Evolutionary conservation across 2,888 invertebrate species (phyloP).

Genomic region (Aporophyla lueneburgensis): DNA sequence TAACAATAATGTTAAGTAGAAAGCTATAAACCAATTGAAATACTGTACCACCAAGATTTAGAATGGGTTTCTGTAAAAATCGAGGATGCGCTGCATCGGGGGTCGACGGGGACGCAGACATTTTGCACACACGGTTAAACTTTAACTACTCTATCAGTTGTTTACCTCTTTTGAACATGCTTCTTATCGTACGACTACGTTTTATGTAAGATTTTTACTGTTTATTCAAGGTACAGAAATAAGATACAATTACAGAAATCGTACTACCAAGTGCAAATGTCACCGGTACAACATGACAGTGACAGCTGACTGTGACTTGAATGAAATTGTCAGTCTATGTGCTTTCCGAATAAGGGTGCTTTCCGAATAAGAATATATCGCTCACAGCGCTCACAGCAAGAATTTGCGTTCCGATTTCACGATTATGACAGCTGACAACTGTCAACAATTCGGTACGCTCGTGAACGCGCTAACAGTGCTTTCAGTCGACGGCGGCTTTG

Average conservation of each 20-base stretch:
- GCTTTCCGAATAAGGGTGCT: no score
- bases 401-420: no score
- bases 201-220: constrained; percentile 6
- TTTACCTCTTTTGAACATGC: constrained; percentile 83
- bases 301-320: constrained; percentile 7
- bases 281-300: constrained; percentile 17
- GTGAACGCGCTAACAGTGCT: no score
- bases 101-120: constrained; percentile 72
- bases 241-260: not conserved
- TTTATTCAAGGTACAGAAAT: not conserved
- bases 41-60: constrained; percentile 81
- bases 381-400: no score
- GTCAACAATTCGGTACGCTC: no score
- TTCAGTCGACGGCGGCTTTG: no score
- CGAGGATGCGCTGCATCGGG: constrained; percentile 84
- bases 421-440: no score
- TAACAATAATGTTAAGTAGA: not conserved
- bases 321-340: not conserved
- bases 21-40: constrained; percentile 52
- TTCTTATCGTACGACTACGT: constrained; percentile 45
- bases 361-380: no score
- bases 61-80: constrained; percentile 76
- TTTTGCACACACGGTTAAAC: constrained; percentile 61
- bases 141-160: constrained; percentile 56
- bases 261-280: constrained; percentile 19